These are phyloP conservation scores for Aphidius gifuensis DNA, from an alignment of 1,140 invertebrate genomes.

Conservation along the genomic window DNA sequence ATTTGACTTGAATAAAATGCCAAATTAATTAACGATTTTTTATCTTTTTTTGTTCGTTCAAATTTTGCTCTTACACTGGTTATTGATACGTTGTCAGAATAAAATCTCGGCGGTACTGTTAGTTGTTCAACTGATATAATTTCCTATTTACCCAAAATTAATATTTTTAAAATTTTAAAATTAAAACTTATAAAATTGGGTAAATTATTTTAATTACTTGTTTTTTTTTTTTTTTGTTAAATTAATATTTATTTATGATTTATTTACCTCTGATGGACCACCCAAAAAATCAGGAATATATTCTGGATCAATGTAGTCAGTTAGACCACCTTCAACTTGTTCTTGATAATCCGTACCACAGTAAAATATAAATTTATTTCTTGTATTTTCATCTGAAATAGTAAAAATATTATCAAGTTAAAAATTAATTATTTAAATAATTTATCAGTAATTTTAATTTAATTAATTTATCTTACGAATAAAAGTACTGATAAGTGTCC, in stretches of 20 bases:
- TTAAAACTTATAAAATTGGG: not conserved
- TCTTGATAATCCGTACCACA: constrained; percentile 81
- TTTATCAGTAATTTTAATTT: constrained; percentile 4
- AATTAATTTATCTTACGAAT: constrained; percentile 62
- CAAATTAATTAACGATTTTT: too few relatives aligned
- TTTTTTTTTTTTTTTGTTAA: too few relatives aligned
- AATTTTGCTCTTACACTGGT: constrained; percentile 44
- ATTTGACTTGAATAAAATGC: too few relatives aligned
- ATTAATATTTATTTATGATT: not conserved
- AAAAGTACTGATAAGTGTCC: constrained; percentile 95
- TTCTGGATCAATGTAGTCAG: constrained; percentile 83
- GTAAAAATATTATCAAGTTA: constrained; percentile 18
- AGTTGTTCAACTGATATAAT: constrained; percentile 46
- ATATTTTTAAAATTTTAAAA: constrained; percentile 11
- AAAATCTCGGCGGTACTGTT: constrained; percentile 52
- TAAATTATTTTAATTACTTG: not conserved
- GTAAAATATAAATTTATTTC: constrained; percentile 92
- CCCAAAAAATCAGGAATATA: constrained; percentile 90
- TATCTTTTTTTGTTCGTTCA: not conserved
- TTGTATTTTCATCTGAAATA: constrained; percentile 84
- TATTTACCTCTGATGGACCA: constrained; percentile 77
- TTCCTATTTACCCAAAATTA: constrained; percentile 37
- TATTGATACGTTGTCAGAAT: constrained; percentile 46
- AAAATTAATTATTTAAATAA: not conserved
- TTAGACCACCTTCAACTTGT: constrained; percentile 70